Evolutionary conservation across 2,113 vertebrate genomes (phyloP).

Genomic region (Athene cunicularia): DNA sequence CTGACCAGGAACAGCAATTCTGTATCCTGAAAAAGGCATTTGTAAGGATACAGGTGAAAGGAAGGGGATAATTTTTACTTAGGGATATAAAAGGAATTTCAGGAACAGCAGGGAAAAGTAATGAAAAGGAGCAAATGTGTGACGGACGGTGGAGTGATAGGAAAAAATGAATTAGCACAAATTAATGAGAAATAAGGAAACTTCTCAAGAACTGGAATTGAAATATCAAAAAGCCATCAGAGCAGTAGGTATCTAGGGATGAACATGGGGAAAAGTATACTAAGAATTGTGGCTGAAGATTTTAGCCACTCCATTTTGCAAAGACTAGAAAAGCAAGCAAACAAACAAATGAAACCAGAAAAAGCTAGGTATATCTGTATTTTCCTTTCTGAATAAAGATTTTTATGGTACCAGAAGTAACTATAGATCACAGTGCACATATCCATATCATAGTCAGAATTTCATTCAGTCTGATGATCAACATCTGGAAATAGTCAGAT

Average conservation of each 20-base stretch:
- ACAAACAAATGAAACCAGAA: not conserved
- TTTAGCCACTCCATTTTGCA: not conserved
- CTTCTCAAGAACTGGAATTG: not conserved
- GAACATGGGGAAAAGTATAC: not conserved
- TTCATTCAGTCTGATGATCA: not conserved
- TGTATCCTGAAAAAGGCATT: not conserved
- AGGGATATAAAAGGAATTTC: not conserved
- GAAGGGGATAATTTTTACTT: not conserved
- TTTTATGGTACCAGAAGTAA: not conserved
- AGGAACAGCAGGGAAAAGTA: not conserved
- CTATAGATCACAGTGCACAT: not conserved
- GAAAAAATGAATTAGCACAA: not conserved
- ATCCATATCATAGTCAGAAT: not conserved
- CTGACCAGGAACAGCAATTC: not conserved
- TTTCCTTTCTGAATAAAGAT: not conserved
- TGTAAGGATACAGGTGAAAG: not conserved
- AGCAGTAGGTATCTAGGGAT: not conserved
- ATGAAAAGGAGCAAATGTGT: not conserved
- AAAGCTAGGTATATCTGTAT: rapidly evolving
- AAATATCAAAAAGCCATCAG: not conserved
- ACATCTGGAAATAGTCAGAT: not conserved
- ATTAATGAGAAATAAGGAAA: not conserved
- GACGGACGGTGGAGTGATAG: not conserved
- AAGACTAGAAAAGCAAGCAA: not conserved
- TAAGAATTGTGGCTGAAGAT: not conserved